Percentiles rank a stretch among this genome's conserved stretches.
These are phyloP conservation scores for Brachionus asplanchnoidis DNA, from an alignment of 1,140 invertebrate genomes.

Conservation along the genomic window DNA sequence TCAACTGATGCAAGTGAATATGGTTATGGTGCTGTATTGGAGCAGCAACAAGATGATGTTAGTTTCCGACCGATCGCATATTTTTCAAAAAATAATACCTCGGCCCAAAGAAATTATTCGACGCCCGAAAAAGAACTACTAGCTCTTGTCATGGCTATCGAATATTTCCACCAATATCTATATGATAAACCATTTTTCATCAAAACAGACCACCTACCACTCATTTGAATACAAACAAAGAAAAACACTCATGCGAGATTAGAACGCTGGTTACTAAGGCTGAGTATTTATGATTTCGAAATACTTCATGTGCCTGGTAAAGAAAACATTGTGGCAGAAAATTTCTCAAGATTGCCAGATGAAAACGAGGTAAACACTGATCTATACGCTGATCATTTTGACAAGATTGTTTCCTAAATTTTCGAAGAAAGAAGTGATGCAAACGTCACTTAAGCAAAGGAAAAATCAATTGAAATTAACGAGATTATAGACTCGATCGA, in stretches of 20 bases:
- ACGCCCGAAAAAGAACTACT: no score
- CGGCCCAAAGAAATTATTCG: conserved; percentile 44
- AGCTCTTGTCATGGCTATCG: no score
- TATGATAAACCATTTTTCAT: no score
- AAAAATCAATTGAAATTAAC: not conserved
- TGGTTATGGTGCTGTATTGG: conserved; percentile 54
- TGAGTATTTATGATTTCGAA: not conserved
- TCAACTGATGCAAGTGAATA: conserved; percentile 56
- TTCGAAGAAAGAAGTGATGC: no score
- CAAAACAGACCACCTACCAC: no score
- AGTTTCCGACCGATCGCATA: not conserved
- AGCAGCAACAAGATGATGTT: conserved; percentile 46
- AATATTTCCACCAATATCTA: no score
- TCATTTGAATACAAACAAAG: no score
- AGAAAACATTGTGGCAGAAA: not conserved
- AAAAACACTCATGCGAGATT: no score
- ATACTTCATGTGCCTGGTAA: not conserved
- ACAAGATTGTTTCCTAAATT: not conserved
- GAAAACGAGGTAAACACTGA: not conserved
- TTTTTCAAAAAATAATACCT: not conserved
- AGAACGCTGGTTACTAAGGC: no score
- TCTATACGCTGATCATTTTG: conserved; percentile 42
- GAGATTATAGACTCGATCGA: not conserved
- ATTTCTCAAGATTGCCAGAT: conserved; percentile 43
- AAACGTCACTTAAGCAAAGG: not conserved